Conservation (phyloP, 2,888 invertebrate genomes). For the Hydriomena furcata region DNA sequence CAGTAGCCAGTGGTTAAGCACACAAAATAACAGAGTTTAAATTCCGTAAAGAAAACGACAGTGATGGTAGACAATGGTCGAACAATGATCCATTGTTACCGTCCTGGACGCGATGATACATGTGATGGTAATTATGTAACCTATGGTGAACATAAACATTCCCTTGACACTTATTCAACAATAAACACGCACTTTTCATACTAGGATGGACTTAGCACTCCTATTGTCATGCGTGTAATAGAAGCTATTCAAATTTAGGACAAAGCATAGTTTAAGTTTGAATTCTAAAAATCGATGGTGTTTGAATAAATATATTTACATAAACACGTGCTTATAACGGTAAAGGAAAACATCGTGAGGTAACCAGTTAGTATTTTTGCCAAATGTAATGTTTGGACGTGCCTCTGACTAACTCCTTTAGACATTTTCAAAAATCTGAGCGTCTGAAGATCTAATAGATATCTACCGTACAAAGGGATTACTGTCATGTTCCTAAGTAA, state of each 20-base stretch:
- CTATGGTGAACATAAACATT: slow-evolving; percentile 38
- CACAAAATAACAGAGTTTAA: slow-evolving; percentile 15
- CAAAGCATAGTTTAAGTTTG: no score
- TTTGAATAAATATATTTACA: no score
- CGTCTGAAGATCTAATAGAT: no score
- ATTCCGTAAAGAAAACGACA: slow-evolving; percentile 41
- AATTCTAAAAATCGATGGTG: no score
- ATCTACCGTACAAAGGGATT: no score
- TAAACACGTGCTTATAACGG: no score
- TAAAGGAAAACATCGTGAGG: no score
- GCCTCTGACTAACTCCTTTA: no score
- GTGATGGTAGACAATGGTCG: slow-evolving; percentile 47
- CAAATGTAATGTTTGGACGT: no score
- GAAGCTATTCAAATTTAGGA: background rate
- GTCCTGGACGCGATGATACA: slow-evolving; percentile 38
- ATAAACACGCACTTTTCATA: background rate
- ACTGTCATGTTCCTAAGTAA: no score
- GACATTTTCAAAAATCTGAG: no score
- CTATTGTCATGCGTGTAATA: background rate
- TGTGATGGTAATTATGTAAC: slow-evolving; percentile 34
- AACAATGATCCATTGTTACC: slow-evolving; percentile 66
- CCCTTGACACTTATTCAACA: slow-evolving; percentile 21
- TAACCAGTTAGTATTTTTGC: no score
- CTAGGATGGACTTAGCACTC: background rate
- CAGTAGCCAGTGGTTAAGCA: background rate